Evolutionary conservation across 2,797 vertebrate genomes (phyloP).

Genomic region (Bradypus variegatus): DNA sequence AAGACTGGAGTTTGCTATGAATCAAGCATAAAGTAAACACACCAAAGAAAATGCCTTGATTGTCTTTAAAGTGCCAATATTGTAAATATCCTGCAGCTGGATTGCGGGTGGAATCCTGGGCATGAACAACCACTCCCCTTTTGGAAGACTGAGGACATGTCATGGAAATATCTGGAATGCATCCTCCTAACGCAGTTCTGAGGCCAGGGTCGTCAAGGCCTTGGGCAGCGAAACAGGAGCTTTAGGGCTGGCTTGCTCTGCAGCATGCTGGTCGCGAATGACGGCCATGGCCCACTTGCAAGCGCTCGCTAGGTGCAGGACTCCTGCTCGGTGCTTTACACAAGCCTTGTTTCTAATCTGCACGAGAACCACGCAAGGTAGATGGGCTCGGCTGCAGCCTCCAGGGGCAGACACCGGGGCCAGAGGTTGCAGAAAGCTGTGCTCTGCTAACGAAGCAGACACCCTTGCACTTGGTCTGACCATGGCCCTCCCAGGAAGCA

Average conservation of each 20-base stretch:
- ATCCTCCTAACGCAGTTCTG: neutral
- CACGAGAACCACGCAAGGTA: neutral
- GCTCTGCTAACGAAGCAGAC: no score
- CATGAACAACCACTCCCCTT: neutral
- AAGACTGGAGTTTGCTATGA: neutral
- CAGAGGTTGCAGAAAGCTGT: neutral
- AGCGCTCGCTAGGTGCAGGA: neutral
- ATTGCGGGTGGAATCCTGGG: neutral
- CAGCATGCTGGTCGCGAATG: neutral
- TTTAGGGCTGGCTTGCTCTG: neutral
- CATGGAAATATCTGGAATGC: neutral
- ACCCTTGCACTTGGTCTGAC: neutral
- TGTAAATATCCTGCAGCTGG: neutral
- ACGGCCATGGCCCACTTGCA: neutral
- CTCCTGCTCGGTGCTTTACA: neutral
- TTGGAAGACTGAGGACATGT: neutral
- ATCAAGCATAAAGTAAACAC: constrained; percentile 8
- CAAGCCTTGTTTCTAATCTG: neutral
- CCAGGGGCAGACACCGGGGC: neutral
- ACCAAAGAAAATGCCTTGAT: neutral
- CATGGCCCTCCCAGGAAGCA: neutral
- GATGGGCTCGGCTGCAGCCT: neutral
- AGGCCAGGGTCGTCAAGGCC: neutral
- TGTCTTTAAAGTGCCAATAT: constrained; percentile 4
- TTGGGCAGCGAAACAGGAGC: neutral